A percentile compares a stretch with the other conserved stretches of the same genome.
Conservation (phyloP, 2,113 vertebrate genomes). For the Cervus canadensis region DNA sequence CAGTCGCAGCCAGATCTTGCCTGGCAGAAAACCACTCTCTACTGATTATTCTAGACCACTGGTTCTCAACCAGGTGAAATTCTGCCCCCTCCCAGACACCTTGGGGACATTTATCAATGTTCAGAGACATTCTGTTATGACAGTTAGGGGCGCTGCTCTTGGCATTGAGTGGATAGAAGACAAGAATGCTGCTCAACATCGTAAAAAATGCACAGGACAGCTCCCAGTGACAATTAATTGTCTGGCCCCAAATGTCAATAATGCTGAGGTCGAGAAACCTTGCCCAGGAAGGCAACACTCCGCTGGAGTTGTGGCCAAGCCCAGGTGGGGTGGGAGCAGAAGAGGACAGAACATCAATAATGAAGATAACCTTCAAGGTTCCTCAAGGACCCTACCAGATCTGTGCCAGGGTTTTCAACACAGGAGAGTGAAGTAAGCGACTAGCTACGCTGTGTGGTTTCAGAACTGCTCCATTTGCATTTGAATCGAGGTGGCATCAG, state of each 20-base stretch:
- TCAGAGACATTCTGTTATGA: conserved; percentile 5
- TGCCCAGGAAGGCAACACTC: background rate
- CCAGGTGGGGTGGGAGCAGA: background rate
- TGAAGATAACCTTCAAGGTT: conserved; percentile 31
- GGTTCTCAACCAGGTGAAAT: background rate
- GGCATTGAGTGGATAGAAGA: background rate
- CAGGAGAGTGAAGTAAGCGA: background rate
- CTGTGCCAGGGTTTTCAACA: conserved; percentile 33
- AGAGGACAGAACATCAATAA: background rate
- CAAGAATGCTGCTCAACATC: background rate
- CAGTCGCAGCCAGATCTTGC: background rate
- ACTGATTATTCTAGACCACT: background rate
- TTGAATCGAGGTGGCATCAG: conserved; percentile 53
- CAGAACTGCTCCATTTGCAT: conserved; percentile 45
- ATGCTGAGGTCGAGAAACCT: background rate
- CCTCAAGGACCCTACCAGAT: conserved; percentile 54
- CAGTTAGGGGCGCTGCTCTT: background rate
- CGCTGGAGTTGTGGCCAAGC: background rate
- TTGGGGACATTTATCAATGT: background rate
- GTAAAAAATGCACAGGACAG: background rate
- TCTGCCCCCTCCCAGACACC: background rate
- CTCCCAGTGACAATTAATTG: background rate
- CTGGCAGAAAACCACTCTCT: background rate
- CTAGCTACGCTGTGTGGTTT: conserved; percentile 11
- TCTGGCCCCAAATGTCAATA: background rate